Base-by-base conservation (phyloP, 2,888 invertebrate species). In the Argyresthia albistria region DNA sequence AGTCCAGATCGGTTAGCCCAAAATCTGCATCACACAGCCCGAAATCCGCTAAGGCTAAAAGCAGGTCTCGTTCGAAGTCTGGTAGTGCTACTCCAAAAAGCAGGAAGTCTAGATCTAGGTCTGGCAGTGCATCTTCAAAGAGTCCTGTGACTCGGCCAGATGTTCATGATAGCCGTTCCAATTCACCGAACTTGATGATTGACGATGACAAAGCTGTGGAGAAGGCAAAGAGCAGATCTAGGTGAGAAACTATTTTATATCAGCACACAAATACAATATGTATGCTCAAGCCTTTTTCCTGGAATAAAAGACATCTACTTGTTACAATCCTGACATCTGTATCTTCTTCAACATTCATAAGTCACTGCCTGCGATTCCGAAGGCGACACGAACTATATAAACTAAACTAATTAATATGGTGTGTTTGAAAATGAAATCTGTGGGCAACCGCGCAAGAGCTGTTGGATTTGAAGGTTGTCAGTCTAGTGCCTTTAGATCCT, bases 141-240 rank as follows among this genome's bases (percentile, higher is more conserved):
- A 80, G 81, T 57, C 80, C 80, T 3, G 72, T 61, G 8, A 65
- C 65, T 1, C 69, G 71, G 50, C 77, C 73, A 35, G 75, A 78
- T 60, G 72, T 67, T 0, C 74, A 76, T 37, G 88, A 87, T 52
- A 88, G 88, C 57, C 68, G 87, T 53, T 90, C 90, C 0, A 88
- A 88, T 56, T 87, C 89, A 1, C 89, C 89, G 0, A 84, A 86
- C 60, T 74, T 88, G 10, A 88, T 88, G 84, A 88, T 88, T 60
- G 88, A 88, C 66, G 88, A 87, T 73, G 78, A 66, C n/a, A 67
- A 70, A 42, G 66, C 63, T 15, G 81, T 81, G 48, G 76, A 72
- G 3, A 83, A 82, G 56, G 73, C 83, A 0, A 78, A 75, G 52
- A 86, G 82, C 57, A 67, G 80, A 56, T 83, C 84, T 16, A 80